Percentiles rank a stretch among this genome's conserved stretches.
Conservation (phyloP, 2,888 invertebrate species). For the Choreutis nemorana region DNA sequence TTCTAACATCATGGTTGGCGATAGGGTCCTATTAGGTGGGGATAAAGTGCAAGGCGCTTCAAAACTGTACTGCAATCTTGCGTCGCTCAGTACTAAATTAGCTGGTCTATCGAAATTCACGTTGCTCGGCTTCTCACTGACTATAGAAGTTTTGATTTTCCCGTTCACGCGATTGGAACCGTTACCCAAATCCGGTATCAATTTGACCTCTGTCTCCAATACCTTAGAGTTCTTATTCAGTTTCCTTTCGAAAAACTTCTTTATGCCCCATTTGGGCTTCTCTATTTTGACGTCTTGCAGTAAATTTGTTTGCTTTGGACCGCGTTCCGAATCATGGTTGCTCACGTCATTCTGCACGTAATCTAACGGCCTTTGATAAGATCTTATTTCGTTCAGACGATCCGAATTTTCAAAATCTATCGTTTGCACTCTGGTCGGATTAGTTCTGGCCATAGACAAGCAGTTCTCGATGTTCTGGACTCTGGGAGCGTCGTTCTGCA, state of each 20-base stretch:
- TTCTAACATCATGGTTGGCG: slow-evolving; percentile 51
- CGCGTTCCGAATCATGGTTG: slow-evolving; percentile 27
- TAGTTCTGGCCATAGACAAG: slow-evolving; percentile 39
- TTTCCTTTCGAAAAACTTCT: slow-evolving; percentile 46
- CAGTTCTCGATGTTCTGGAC: slow-evolving; percentile 27
- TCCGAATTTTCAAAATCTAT: slow-evolving; percentile 30
- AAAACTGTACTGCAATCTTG: slow-evolving; percentile 26
- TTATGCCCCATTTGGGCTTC: slow-evolving; percentile 48
- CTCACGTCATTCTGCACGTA: slow-evolving; percentile 80
- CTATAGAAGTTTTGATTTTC: slow-evolving; percentile 31
- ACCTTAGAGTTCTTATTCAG: slow-evolving; percentile 27
- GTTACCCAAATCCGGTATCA: slow-evolving; percentile 34
- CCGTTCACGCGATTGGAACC: slow-evolving; percentile 19
- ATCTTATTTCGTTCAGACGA: slow-evolving; percentile 36
- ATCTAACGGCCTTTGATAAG: slow-evolving; percentile 58
- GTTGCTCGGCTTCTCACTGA: slow-evolving; percentile 38
- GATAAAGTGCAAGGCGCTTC: slow-evolving; percentile 51
- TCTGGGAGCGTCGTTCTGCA: slow-evolving; percentile 11
- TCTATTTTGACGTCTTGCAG: slow-evolving; percentile 39
- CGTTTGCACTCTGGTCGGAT: slow-evolving; percentile 17
- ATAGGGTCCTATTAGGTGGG: slow-evolving; percentile 53
- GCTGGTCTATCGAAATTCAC: slow-evolving; percentile 33
- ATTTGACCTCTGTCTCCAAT: slow-evolving; percentile 65
- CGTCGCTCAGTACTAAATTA: slow-evolving; percentile 34
- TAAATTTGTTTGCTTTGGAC: slow-evolving; percentile 50